Evolutionary conservation across 2,888 invertebrate genomes (phyloP).

Genomic region (Eristalis arbustorum): DNA sequence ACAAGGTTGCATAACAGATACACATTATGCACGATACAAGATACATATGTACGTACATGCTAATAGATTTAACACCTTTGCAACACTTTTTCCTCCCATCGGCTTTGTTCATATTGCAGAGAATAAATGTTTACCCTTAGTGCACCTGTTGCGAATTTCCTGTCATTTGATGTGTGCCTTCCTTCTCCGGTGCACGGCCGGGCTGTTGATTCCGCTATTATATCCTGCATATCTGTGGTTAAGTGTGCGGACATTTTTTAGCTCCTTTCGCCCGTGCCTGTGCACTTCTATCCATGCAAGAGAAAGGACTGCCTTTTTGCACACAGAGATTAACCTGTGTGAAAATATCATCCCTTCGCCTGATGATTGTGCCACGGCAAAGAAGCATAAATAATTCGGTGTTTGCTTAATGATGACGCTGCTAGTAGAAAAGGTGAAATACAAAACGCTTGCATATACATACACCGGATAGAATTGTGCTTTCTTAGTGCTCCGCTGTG

Average conservation of each 20-base stretch:
- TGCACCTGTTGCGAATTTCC: slow-evolving; percentile 68
- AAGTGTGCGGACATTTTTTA: slow-evolving; percentile 62
- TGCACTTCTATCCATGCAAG: slow-evolving; percentile 40
- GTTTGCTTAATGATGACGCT: slow-evolving; percentile 56
- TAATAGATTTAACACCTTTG: slow-evolving; percentile 32
- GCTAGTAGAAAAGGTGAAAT: slow-evolving; percentile 36
- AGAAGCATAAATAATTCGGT: slow-evolving; percentile 66
- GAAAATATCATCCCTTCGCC: slow-evolving; percentile 42
- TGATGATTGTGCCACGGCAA: slow-evolving; percentile 43
- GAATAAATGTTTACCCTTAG: slow-evolving; percentile 69
- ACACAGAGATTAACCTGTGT: slow-evolving; percentile 56
- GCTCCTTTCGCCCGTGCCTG: slow-evolving; percentile 18
- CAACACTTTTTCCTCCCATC: not conserved
- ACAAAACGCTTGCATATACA: slow-evolving; percentile 3
- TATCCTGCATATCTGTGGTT: slow-evolving; percentile 68
- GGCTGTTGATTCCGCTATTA: slow-evolving; percentile 52
- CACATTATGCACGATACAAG: not conserved
- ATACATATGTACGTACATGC: not conserved
- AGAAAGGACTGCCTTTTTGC: slow-evolving; percentile 30
- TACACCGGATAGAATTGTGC: not conserved
- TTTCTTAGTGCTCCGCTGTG: not conserved
- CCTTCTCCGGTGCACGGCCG: slow-evolving; percentile 49
- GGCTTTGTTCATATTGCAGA: slow-evolving; percentile 54
- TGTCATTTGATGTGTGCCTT: slow-evolving; percentile 63
- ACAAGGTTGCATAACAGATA: not conserved